These are phyloP conservation scores for Eretmocerus hayati DNA, from an alignment of 2,888 invertebrate species.

Conservation along the genomic window DNA sequence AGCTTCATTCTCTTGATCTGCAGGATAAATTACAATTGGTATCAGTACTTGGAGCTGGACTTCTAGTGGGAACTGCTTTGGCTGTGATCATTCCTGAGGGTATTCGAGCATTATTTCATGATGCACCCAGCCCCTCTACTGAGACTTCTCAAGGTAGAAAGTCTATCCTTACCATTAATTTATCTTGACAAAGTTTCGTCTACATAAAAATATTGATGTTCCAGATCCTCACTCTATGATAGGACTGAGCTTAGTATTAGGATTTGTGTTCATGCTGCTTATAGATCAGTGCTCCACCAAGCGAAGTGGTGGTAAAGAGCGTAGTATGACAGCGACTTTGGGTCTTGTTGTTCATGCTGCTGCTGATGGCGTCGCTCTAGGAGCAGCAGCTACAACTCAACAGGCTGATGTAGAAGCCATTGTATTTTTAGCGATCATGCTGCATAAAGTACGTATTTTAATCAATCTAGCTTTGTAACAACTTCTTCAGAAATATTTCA, in stretches of 20 bases:
- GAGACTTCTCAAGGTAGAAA: no score
- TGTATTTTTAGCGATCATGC: conserved; percentile 97
- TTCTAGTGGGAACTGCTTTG: conserved; percentile 93
- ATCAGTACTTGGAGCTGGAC: conserved; percentile 92
- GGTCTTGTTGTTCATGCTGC: conserved; percentile 98
- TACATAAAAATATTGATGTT: no score
- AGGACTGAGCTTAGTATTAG: conserved; percentile 86
- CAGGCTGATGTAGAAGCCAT: conserved; percentile 96
- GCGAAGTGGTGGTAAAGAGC: conserved; percentile 58
- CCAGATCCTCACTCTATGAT: conserved; percentile 71
- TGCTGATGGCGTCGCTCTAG: conserved; percentile 95
- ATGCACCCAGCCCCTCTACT: conserved; percentile 27
- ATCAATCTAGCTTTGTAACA: no score
- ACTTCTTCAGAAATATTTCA: no score
- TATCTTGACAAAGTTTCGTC: not conserved
- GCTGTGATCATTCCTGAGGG: conserved; percentile 99
- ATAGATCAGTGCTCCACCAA: conserved; percentile 76
- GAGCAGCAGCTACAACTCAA: conserved; percentile 95
- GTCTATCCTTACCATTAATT: not conserved
- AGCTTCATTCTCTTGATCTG: not conserved
- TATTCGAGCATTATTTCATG: conserved; percentile 67
- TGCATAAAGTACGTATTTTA: conserved; percentile 84
- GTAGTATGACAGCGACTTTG: conserved; percentile 87
- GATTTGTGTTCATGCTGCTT: conserved; percentile 96
- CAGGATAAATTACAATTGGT: conserved; percentile 91